Evolutionary conservation across 2,113 vertebrate species (phyloP).

Genomic region (Chionomys nivalis): DNA sequence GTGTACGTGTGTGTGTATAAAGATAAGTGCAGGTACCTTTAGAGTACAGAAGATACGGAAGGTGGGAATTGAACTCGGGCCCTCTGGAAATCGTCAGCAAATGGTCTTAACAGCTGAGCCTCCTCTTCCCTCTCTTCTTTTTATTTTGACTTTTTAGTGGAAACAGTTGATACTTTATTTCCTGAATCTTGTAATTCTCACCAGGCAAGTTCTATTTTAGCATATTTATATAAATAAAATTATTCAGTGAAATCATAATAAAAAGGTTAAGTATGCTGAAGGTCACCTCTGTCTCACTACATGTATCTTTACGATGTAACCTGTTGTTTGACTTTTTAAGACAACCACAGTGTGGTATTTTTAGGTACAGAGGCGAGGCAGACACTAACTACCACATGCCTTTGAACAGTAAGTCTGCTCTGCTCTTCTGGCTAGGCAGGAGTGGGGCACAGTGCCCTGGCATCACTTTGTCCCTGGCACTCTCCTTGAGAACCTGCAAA

Average conservation of each 20-base stretch:
- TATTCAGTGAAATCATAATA: slow-evolving; percentile 72
- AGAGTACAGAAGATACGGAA: neutral
- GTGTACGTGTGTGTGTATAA: neutral
- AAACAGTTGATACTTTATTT: slow-evolving; percentile 48
- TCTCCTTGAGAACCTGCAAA: slow-evolving; percentile 20
- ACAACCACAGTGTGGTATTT: slow-evolving; percentile 65
- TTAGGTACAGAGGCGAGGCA: slow-evolving; percentile 64
- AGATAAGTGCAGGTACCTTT: neutral
- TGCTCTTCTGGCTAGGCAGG: neutral
- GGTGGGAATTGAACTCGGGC: neutral
- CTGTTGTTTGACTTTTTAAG: neutral
- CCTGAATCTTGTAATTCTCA: slow-evolving; percentile 59
- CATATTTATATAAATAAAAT: slow-evolving; percentile 63
- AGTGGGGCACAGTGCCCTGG: neutral
- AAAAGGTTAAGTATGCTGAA: slow-evolving; percentile 60
- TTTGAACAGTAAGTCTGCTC: slow-evolving; percentile 58
- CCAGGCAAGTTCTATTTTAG: slow-evolving; percentile 62
- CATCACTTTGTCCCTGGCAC: neutral
- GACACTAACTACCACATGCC: slow-evolving; percentile 18
- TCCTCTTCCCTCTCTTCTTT: neutral
- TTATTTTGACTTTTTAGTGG: slow-evolving; percentile 23
- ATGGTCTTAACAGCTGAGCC: neutral
- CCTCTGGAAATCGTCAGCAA: neutral
- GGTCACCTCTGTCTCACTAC: slow-evolving; percentile 66
- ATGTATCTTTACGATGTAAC: slow-evolving; percentile 62